phyloP scores from a whole-genome alignment of 2,113 vertebrate genomes.

The Lasiurus cinereus region DNA sequence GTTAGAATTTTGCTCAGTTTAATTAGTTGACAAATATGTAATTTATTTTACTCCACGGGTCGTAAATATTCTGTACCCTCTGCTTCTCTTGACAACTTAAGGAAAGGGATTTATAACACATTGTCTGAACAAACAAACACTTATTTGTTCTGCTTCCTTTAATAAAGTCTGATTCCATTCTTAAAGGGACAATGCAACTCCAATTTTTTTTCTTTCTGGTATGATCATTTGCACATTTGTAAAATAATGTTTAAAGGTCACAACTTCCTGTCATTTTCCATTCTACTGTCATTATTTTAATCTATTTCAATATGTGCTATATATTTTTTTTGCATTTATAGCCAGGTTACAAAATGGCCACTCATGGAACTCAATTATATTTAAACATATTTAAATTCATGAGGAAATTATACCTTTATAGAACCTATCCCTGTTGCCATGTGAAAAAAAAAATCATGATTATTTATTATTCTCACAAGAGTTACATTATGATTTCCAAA shows the following conservation, averaged over 20 bases:
- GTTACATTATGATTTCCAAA: not conserved
- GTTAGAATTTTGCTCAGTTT: slow-evolving; percentile 9
- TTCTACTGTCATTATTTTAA: not conserved
- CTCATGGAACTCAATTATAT: not conserved
- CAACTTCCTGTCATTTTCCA: not conserved
- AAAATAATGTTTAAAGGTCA: not conserved
- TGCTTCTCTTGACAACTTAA: slow-evolving; percentile 12
- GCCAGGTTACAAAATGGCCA: not conserved
- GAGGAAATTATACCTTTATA: not conserved
- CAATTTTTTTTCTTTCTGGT: not conserved
- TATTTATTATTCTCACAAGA: slow-evolving; percentile 30
- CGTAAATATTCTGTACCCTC: not conserved
- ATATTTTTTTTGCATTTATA: not conserved
- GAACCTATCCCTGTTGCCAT: not conserved
- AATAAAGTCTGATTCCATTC: not conserved
- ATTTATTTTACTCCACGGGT: not conserved
- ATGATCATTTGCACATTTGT: not conserved
- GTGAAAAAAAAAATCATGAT: not conserved
- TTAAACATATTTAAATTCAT: slow-evolving; percentile 11
- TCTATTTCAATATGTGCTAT: not conserved
- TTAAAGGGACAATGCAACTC: not conserved
- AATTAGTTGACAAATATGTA: slow-evolving; percentile 5
- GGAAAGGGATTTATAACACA: not conserved
- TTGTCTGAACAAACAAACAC: not conserved
- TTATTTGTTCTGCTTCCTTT: not conserved